Evolutionary conservation across 2,113 vertebrate genomes (phyloP), one percentile per base, ranked within the genome.

Genomic region (Gracilinanus agilis): DNA sequence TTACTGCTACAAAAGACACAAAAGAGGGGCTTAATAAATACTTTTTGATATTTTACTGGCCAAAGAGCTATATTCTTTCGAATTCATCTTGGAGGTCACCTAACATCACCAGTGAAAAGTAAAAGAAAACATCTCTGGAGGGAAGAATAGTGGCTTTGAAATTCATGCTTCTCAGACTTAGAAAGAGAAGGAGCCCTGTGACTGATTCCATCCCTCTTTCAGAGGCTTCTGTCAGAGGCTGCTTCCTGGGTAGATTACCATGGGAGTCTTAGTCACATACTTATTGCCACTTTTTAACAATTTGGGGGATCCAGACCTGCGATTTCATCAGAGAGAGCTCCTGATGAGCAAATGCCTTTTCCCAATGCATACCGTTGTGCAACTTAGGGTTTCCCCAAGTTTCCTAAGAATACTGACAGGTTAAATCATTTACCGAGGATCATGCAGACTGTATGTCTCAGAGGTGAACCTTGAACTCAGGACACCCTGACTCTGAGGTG

Each of bases 11-110:
- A 83, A 83, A 61, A 29, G 58, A 61, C 58, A 61, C 27, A 61
- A 25, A n/a, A 83, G 67, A 83, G 67, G 0, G 0, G 19, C 25
- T 90, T 90, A 92, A 53, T 55, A 93, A 55, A 90, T 54, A 12
- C 49, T 61, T 94, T 75, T 92, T 94, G 29, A 89, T 92, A 58
- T 92, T 90, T 93, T 93, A 89, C 44, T 91, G 23, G n/a, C 56
- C 89, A 9, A 75, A 75, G 91, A 93, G 16, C 61, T 83, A 40
- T 24, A 89, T 93, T 49, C 40, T 91, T 88, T 90, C 12, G 83
- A 90, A 56, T 89, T 92, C 27, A 25, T 0, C 55, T 49, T 91
- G 53, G 92, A 83, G 67, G 67, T 83, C 67, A 83, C 67, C 67
- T 83, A 34, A 83, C 7, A 23, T 40, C 67, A 83, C n/a, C n/a